These are phyloP conservation scores for Phacellophora camtschatica DNA, from an alignment of 30 jellyfish, hydroid and myxozoan species.

Conservation along the genomic window DNA sequence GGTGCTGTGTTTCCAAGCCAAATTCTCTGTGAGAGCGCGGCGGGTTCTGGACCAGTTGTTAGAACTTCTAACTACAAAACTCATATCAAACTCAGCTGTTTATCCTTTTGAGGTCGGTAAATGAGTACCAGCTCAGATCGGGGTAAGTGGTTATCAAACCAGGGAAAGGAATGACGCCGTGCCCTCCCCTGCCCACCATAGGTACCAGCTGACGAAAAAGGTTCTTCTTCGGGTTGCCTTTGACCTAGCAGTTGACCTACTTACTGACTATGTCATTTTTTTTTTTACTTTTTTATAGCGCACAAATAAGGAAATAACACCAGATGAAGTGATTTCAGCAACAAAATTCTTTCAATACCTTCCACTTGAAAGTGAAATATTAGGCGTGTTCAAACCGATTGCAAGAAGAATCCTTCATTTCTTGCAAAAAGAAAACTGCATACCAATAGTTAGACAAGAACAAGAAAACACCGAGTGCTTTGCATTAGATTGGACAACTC, in stretches of 20 bases:
- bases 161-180: too few species aligned
- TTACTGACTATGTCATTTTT: background rate
- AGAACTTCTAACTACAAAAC: too few species aligned
- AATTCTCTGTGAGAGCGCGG: too few species aligned
- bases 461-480: background rate
- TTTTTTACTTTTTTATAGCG: background rate
- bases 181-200: background rate
- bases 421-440: conserved; percentile 64
- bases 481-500: conserved; percentile 28
- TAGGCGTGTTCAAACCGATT: conserved; percentile 71
- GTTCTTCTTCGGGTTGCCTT: too few species aligned
- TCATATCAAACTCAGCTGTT: too few species aligned
- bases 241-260: background rate
- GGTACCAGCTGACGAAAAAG: too few species aligned
- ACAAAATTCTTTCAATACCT: conserved; percentile 57
- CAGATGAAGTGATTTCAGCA: conserved; percentile 27
- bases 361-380: conserved; percentile 69
- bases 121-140: too few species aligned
- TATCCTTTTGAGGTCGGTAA: too few species aligned
- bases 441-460: conserved; percentile 39
- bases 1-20: too few species aligned
- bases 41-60: too few species aligned
- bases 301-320: background rate
- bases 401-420: conserved; percentile 52
- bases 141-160: too few species aligned